Percentiles rank a stretch among this genome's conserved stretches.
Evolutionary conservation across 2,113 vertebrate genomes (phyloP).

Genomic region (Percina caprodes): DNA sequence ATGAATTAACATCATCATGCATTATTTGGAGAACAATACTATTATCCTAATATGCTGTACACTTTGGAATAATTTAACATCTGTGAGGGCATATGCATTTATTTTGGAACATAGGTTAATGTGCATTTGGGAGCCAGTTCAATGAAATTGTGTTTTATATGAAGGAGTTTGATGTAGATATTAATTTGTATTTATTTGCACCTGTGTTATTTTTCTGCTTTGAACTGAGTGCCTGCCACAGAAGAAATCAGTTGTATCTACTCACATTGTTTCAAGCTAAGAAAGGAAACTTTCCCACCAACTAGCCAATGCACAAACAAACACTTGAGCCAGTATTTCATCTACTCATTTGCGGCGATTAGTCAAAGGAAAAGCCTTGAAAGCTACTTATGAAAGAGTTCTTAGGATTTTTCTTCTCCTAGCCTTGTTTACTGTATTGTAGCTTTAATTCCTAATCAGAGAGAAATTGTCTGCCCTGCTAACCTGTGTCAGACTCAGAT

Average conservation of each 20-base stretch:
- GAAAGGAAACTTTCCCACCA: slow-evolving; percentile 51
- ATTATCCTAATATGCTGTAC: background rate
- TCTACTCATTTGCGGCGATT: slow-evolving; percentile 68
- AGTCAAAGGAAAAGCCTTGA: slow-evolving; percentile 57
- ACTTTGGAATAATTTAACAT: background rate
- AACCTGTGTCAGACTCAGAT: slow-evolving; percentile 50
- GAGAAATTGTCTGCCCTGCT: slow-evolving; percentile 58
- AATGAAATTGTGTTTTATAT: background rate
- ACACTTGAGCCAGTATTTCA: slow-evolving; percentile 53
- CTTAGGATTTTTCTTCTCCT: slow-evolving; percentile 63
- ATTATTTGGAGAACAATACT: background rate
- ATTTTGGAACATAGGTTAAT: background rate
- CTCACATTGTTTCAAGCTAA: slow-evolving; percentile 12
- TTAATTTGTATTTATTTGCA: background rate
- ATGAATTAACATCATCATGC: background rate
- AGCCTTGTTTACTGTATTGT: slow-evolving; percentile 31
- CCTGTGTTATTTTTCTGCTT: background rate
- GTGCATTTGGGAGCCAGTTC: background rate
- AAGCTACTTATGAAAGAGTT: slow-evolving; percentile 73
- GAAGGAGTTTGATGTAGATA: background rate
- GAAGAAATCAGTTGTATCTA: background rate
- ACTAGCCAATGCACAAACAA: slow-evolving; percentile 49
- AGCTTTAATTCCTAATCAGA: slow-evolving; percentile 70
- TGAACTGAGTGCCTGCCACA: background rate
- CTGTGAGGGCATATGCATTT: slow-evolving; percentile 1